Percentiles rank a stretch among this genome's conserved stretches.
Evolutionary conservation across 2,888 invertebrate genomes (phyloP).

Genomic region (Falcaria lacertinaria): DNA sequence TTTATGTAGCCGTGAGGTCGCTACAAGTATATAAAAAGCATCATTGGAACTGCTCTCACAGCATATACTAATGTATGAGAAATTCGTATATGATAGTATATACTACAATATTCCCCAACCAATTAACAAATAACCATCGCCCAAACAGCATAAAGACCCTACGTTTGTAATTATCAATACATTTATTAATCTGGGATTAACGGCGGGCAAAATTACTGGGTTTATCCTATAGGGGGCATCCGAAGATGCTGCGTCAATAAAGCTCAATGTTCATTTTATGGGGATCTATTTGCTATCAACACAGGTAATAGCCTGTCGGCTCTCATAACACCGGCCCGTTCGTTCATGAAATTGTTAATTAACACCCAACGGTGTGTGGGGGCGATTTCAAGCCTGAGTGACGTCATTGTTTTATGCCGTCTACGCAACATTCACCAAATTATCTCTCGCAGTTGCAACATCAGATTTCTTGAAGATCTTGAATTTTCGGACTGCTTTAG

Average conservation of each 20-base stretch:
- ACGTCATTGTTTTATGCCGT: slow-evolving; percentile 16
- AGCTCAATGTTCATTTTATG: slow-evolving; percentile 6
- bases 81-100: too few relatives aligned
- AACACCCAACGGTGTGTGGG: slow-evolving; percentile 27
- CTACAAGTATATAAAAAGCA: too few relatives aligned
- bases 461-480: too few relatives aligned
- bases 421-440: background rate
- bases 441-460: too few relatives aligned
- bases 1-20: too few relatives aligned
- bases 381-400: slow-evolving; percentile 11
- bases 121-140: too few relatives aligned
- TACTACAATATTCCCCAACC: too few relatives aligned
- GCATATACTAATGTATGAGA: too few relatives aligned
- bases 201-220: background rate
- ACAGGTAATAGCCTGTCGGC: slow-evolving; percentile 35
- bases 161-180: background rate
- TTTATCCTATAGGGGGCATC: background rate
- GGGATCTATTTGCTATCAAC: slow-evolving; percentile 27
- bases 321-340: slow-evolving; percentile 27
- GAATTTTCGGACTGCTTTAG: too few relatives aligned
- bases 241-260: slow-evolving; percentile 3
- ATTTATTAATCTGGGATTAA: background rate
- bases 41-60: too few relatives aligned
- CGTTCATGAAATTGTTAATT: slow-evolving; percentile 55
- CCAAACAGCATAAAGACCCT: background rate